These are phyloP conservation scores for Tubulanus polymorphus DNA, from an alignment of 2,888 invertebrate genomes.

Conservation along the genomic window DNA sequence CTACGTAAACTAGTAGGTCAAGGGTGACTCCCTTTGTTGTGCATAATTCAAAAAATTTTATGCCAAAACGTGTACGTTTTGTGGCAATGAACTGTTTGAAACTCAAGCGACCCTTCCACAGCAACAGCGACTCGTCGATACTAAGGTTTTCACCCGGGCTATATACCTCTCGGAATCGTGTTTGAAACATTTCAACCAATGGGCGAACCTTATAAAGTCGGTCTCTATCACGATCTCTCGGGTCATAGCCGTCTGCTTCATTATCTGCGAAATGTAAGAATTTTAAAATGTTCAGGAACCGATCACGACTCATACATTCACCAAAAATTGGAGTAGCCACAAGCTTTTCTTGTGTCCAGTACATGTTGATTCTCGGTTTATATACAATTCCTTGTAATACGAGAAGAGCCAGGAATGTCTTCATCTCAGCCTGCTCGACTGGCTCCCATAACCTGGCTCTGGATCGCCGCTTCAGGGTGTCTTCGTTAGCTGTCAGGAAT, in stretches of 20 bases:
- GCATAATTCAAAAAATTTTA: conserved; percentile 8
- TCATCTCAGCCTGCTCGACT: neutral
- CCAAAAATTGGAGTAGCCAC: neutral
- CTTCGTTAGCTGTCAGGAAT: neutral
- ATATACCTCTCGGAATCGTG: neutral
- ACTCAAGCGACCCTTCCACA: conserved; percentile 1
- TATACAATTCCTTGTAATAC: neutral
- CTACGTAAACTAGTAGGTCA: conserved; percentile 6
- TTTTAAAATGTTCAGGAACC: neutral
- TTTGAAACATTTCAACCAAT: neutral
- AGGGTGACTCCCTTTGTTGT: neutral
- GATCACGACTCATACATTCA: neutral
- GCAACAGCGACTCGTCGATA: neutral
- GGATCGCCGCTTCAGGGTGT: neutral
- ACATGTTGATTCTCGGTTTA: neutral
- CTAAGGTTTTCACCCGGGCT: neutral
- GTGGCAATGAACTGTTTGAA: neutral
- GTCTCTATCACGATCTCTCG: neutral
- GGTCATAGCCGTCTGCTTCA: neutral
- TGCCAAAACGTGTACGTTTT: neutral
- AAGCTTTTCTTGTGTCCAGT: neutral
- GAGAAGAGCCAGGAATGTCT: neutral
- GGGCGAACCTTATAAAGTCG: conserved; percentile 2
- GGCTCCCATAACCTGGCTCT: neutral
- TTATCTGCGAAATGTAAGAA: neutral